These are phyloP conservation scores for Oriolus oriolus DNA, from an alignment of 2,113 vertebrate genomes.

Conservation along the genomic window DNA sequence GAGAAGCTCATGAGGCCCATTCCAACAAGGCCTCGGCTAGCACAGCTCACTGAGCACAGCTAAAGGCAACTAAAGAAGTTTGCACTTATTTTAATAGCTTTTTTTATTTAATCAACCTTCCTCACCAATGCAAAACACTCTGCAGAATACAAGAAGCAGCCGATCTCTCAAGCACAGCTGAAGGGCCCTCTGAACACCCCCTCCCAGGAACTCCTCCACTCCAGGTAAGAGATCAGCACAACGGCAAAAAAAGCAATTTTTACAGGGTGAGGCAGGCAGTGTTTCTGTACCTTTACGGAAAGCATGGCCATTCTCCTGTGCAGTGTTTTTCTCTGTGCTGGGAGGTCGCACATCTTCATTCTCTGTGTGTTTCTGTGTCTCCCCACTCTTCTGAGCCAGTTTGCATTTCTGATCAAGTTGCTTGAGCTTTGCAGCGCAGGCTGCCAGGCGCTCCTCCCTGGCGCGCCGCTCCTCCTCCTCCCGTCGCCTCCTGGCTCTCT, in stretches of 20 bases:
- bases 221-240: neutral
- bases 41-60: neutral
- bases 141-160: neutral
- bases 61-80: neutral
- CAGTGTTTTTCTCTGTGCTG: conserved; percentile 67
- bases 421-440: conserved; percentile 95
- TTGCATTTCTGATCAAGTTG: conserved; percentile 92
- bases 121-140: neutral
- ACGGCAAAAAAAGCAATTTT: neutral
- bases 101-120: neutral
- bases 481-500: conserved; percentile 86
- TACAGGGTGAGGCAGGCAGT: neutral
- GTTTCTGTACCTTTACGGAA: conserved; percentile 77
- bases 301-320: conserved; percentile 76
- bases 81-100: neutral
- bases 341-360: conserved; percentile 73
- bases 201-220: neutral
- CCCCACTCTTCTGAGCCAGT: conserved; percentile 75
- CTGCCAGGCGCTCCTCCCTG: conserved; percentile 90
- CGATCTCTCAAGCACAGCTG: neutral
- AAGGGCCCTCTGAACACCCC: neutral
- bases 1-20: neutral
- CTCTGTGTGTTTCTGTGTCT: conserved; percentile 72
- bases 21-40: neutral
- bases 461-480: conserved; percentile 93